These are phyloP conservation scores for Saguinus midas DNA, from an alignment of 2,113 vertebrate species.

Conservation along the genomic window DNA sequence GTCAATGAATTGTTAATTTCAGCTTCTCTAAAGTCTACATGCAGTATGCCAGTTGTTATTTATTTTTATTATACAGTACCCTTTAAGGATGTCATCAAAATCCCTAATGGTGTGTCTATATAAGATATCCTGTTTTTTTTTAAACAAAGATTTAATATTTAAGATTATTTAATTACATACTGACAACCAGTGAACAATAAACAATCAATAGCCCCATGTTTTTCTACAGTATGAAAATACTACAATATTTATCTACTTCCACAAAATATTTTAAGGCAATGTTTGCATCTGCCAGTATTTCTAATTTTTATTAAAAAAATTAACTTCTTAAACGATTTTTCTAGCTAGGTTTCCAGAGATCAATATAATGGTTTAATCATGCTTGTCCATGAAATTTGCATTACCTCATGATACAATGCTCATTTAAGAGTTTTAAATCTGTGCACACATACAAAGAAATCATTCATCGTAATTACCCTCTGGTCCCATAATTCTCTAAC, in stretches of 20 bases:
- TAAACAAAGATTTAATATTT: constrained; percentile 26
- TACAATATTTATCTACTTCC: not conserved
- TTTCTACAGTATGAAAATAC: not conserved
- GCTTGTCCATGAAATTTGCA: not conserved
- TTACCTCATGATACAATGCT: not conserved
- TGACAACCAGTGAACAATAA: not conserved
- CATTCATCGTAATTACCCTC: not conserved
- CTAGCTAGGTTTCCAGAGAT: not conserved
- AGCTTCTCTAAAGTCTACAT: not conserved
- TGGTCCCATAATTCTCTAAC: not conserved
- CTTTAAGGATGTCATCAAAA: not conserved
- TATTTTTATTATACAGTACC: not conserved
- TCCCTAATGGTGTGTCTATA: not conserved
- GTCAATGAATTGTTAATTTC: not conserved
- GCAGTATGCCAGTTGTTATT: not conserved
- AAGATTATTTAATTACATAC: not conserved
- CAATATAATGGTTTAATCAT: not conserved
- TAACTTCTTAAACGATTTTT: constrained; percentile 22
- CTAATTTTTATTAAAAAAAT: constrained; percentile 23
- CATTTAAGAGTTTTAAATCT: constrained; percentile 5
- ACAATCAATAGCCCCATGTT: not conserved
- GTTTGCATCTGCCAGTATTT: not conserved
- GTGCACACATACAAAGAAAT: not conserved
- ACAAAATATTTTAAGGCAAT: constrained; percentile 34
- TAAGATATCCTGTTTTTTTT: not conserved